Conservation (phyloP, 2,888 invertebrate genomes). For the Xestia c-nigrum region DNA sequence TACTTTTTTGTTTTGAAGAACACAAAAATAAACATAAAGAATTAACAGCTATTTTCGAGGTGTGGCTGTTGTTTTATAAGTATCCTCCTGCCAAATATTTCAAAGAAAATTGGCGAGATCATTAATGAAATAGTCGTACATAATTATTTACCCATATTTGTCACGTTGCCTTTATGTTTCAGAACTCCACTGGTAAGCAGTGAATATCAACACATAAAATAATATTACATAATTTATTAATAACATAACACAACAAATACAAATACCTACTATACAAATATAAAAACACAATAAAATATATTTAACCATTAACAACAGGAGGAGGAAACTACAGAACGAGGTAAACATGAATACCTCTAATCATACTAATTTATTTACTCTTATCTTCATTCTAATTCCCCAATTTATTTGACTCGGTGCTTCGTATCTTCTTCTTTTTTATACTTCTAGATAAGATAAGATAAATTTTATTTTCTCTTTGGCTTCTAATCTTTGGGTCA, state of each 20-base stretch:
- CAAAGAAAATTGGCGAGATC: neutral
- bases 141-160: neutral
- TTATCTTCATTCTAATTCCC: neutral
- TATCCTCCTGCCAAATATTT: neutral
- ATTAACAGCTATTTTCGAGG: neutral
- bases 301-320: conserved; percentile 29
- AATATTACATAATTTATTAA: conserved; percentile 12
- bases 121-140: too few species aligned
- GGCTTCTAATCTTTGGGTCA: neutral
- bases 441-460: too few species aligned
- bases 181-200: conserved; percentile 57
- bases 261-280: conserved; percentile 2
- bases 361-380: neutral
- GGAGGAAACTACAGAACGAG: conserved; percentile 23
- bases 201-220: conserved; percentile 7
- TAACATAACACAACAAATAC: conserved; percentile 11
- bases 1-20: neutral
- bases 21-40: neutral
- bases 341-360: conserved; percentile 43
- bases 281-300: conserved; percentile 24
- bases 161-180: conserved; percentile 45
- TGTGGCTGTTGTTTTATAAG: neutral
- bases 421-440: too few species aligned
- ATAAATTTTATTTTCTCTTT: too few species aligned
- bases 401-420: neutral